Evolutionary conservation across 2,797 vertebrate genomes (phyloP).

Genomic region (Gymnoscopelus microlampas): DNA sequence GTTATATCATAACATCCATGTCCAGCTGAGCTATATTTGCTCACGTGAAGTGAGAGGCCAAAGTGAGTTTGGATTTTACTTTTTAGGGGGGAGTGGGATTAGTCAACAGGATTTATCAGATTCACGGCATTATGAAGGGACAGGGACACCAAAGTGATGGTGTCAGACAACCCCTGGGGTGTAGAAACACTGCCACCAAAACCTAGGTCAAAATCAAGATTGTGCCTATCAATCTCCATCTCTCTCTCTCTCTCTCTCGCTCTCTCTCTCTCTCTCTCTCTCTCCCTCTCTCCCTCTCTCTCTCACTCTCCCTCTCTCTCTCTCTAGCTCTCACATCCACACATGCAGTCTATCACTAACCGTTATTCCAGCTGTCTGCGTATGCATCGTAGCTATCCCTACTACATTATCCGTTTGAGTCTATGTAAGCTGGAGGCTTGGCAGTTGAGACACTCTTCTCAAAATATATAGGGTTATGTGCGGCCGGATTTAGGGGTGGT

Average conservation of each 20-base stretch:
- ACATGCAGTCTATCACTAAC: neutral
- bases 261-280: slow-evolving; percentile 1
- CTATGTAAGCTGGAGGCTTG: slow-evolving; percentile 1
- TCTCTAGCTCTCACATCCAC: neutral
- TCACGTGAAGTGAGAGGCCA: slow-evolving; percentile 69
- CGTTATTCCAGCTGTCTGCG: neutral
- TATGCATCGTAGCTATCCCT: neutral
- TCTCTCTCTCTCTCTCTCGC: neutral
- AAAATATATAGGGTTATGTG: slow-evolving; percentile 22
- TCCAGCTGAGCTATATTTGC: slow-evolving; percentile 54
- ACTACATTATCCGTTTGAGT: slow-evolving; percentile 1
- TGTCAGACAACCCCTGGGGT: slow-evolving; percentile 53
- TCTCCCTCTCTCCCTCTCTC: slow-evolving; percentile 1
- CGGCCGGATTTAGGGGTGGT: slow-evolving; percentile 41
- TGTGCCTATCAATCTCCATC: slow-evolving; percentile 30
- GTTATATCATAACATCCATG: slow-evolving; percentile 72
- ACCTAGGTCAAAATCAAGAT: slow-evolving; percentile 41
- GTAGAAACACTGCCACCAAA: slow-evolving; percentile 34
- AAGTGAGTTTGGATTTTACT: slow-evolving; percentile 51
- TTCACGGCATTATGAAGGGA: slow-evolving; percentile 65
- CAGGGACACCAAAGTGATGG: slow-evolving; percentile 14
- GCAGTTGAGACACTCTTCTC: slow-evolving; percentile 30
- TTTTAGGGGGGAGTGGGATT: slow-evolving; percentile 60
- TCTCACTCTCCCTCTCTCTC: slow-evolving; percentile 27
- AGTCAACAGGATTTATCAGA: slow-evolving; percentile 71